Evolutionary conservation across 2,113 vertebrate species (phyloP).

Genomic region (Otis tarda): DNA sequence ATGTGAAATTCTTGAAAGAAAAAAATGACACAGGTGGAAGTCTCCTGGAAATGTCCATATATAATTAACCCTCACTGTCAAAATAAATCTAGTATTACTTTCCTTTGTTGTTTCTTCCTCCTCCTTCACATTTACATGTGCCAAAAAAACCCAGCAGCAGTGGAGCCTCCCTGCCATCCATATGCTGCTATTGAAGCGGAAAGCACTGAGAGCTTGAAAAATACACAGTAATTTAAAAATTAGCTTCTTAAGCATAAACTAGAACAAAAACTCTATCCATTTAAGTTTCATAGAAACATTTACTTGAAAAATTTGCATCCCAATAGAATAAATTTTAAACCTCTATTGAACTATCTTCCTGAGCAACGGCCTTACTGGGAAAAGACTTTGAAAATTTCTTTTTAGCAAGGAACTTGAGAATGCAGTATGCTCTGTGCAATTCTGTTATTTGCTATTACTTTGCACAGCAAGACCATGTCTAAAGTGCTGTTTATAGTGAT

Average conservation of each 20-base stretch:
- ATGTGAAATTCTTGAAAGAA: neutral
- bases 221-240: neutral
- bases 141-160: neutral
- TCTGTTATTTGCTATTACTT: neutral
- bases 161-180: neutral
- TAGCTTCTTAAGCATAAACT: neutral
- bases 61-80: neutral
- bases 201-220: neutral
- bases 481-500: neutral
- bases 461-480: neutral
- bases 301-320: neutral
- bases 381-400: neutral
- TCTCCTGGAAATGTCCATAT: neutral
- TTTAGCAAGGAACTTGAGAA: neutral
- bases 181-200: neutral
- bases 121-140: neutral
- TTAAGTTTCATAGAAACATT: neutral
- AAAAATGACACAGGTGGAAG: neutral
- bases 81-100: neutral
- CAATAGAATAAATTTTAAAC: neutral
- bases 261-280: neutral
- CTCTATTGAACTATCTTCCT: neutral
- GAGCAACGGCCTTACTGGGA: neutral
- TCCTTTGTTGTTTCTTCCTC: neutral
- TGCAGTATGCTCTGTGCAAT: neutral